Evolutionary conservation across 2,113 vertebrate genomes (phyloP).

Genomic region (Falco punctatus): DNA sequence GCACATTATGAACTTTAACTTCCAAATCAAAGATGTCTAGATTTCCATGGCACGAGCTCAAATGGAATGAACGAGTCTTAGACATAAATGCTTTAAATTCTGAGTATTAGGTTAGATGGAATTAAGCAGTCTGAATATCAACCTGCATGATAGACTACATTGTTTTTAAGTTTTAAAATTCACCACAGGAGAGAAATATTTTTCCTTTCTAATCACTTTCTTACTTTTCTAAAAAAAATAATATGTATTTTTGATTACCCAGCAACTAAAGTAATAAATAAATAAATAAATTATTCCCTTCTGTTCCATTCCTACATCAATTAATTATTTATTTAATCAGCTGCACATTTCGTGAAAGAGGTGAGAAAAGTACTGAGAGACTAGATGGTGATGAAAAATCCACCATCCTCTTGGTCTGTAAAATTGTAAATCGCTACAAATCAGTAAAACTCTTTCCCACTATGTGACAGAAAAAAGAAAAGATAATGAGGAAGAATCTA

Average conservation of each 20-base stretch:
- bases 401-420: neutral
- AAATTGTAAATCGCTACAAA: neutral
- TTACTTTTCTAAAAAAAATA: neutral
- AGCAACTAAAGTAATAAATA: neutral
- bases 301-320: neutral
- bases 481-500: neutral
- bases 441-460: neutral
- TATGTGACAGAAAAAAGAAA: neutral
- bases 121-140: neutral
- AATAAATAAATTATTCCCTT: neutral
- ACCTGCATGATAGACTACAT: neutral
- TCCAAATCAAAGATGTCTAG: neutral
- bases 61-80: neutral
- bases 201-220: neutral
- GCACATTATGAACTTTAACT: neutral
- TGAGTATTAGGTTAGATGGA: neutral
- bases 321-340: neutral
- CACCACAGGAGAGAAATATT: neutral
- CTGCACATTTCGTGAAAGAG: neutral
- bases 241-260: neutral
- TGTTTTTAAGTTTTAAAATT: neutral
- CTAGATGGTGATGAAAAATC: neutral
- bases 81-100: slow-evolving; percentile 7
- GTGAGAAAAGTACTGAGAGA: neutral
- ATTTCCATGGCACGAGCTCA: neutral